Evolutionary conservation across 2,888 invertebrate genomes (phyloP).

Genomic region (Metallyticus violacea): DNA sequence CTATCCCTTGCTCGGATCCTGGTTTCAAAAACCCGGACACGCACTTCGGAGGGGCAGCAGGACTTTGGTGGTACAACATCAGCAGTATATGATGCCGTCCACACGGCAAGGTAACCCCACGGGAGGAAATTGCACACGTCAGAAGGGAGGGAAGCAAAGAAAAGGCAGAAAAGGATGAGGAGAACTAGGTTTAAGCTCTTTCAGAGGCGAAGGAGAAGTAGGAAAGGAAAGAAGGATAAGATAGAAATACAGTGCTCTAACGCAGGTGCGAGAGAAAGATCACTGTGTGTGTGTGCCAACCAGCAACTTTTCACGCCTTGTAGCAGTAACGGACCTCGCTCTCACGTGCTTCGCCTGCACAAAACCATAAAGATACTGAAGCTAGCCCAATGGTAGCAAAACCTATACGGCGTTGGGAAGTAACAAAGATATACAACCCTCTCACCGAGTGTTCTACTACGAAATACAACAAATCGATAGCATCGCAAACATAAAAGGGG

Average conservation of each 20-base stretch:
- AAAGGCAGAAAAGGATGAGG: not conserved
- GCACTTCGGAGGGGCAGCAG: not conserved
- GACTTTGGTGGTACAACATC: not conserved
- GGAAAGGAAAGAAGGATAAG: not conserved
- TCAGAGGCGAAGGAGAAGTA: not conserved
- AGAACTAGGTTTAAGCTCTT: not conserved
- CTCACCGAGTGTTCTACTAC: not conserved
- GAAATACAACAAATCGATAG: not conserved
- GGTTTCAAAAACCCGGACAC: not conserved
- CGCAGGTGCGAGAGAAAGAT: not conserved
- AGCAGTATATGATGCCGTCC: not conserved
- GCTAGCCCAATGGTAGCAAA: not conserved
- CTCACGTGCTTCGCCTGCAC: not conserved
- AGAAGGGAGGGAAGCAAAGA: not conserved
- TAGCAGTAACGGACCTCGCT: not conserved
- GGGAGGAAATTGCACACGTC: conserved; percentile 3
- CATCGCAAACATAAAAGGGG: too few species aligned
- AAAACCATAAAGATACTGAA: not conserved
- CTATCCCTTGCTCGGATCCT: not conserved
- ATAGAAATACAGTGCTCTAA: not conserved
- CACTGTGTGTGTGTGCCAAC: not conserved
- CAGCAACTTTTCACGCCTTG: not conserved
- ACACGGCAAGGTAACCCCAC: not conserved
- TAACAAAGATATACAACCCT: not conserved
- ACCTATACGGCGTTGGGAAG: not conserved